Conservation (phyloP, 1,140 invertebrate genomes). For the Ruditapes philippinarum region DNA sequence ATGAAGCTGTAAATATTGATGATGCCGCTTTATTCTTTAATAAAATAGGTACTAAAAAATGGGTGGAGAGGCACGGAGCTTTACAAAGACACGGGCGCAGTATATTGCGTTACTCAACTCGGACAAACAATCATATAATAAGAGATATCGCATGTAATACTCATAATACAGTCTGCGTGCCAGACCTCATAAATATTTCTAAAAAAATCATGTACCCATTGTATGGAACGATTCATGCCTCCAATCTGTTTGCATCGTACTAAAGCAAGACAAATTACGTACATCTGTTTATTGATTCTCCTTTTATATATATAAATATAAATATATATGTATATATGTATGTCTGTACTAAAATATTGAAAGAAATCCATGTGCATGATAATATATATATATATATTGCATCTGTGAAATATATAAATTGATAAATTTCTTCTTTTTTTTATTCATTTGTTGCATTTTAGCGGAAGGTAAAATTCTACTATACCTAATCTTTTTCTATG, state of each 20-base stretch:
- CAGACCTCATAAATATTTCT: neutral
- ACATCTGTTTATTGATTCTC: neutral
- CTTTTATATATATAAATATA: neutral
- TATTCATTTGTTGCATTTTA: slow-evolving; percentile 41
- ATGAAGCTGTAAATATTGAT: too few species aligned
- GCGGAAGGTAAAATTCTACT: slow-evolving; percentile 68
- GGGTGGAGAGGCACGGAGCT: slow-evolving; percentile 19
- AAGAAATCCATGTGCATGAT: neutral
- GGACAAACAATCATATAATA: slow-evolving; percentile 39
- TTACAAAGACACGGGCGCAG: slow-evolving; percentile 34
- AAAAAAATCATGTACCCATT: too few species aligned
- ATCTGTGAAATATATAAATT: neutral
- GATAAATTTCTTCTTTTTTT: slow-evolving; percentile 34
- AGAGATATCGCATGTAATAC: slow-evolving; percentile 27
- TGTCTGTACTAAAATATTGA: too few species aligned
- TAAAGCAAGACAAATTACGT: neutral
- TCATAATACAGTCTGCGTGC: neutral
- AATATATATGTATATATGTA: neutral
- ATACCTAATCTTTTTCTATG: too few species aligned
- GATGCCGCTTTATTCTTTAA: slow-evolving; percentile 2
- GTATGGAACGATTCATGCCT: too few species aligned
- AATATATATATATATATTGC: too few species aligned
- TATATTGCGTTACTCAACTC: slow-evolving; percentile 35
- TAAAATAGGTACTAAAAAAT: neutral
- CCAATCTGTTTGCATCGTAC: neutral